These are phyloP conservation scores for Aphelinus atriplicis DNA, from an alignment of 1,140 invertebrate genomes.

Conservation along the genomic window DNA sequence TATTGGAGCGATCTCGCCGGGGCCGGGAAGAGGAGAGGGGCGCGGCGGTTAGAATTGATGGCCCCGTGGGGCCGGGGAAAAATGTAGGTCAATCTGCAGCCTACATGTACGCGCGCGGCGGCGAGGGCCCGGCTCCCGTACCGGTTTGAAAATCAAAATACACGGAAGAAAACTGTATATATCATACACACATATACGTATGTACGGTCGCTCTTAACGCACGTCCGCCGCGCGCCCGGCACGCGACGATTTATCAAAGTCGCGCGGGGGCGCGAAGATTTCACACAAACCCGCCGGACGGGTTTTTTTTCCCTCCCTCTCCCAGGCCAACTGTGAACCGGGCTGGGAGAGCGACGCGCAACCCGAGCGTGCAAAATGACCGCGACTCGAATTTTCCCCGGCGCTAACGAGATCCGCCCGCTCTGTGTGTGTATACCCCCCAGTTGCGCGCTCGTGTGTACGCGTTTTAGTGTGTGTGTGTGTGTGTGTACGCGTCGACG, in stretches of 20 bases:
- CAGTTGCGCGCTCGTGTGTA: not conserved
- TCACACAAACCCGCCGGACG: not conserved
- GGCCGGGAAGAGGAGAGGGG: too few relatives aligned
- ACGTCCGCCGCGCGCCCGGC: conserved; percentile 1
- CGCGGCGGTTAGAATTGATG: too few relatives aligned
- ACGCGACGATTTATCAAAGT: conserved; percentile 42
- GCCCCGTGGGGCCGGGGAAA: not conserved
- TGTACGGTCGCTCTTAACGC: not conserved
- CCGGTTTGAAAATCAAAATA: conserved; percentile 30
- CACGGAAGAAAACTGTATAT: conserved; percentile 11
- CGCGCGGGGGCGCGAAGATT: conserved; percentile 11
- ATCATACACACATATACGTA: not conserved
- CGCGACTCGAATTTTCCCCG: conserved; percentile 29
- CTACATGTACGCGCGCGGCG: not conserved
- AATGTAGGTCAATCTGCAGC: conserved; percentile 32
- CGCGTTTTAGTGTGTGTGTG: not conserved
- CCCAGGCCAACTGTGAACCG: not conserved
- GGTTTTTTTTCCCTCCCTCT: conserved; percentile 9
- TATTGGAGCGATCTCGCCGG: too few relatives aligned
- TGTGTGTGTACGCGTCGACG: not conserved
- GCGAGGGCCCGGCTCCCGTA: too few relatives aligned
- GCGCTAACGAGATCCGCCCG: conserved; percentile 15
- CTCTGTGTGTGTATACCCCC: not conserved
- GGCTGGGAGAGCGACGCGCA: conserved; percentile 2
- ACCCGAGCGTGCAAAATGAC: conserved; percentile 34